These are phyloP conservation scores for Allacma fusca DNA, from an alignment of 2,888 invertebrate genomes.

Conservation along the genomic window DNA sequence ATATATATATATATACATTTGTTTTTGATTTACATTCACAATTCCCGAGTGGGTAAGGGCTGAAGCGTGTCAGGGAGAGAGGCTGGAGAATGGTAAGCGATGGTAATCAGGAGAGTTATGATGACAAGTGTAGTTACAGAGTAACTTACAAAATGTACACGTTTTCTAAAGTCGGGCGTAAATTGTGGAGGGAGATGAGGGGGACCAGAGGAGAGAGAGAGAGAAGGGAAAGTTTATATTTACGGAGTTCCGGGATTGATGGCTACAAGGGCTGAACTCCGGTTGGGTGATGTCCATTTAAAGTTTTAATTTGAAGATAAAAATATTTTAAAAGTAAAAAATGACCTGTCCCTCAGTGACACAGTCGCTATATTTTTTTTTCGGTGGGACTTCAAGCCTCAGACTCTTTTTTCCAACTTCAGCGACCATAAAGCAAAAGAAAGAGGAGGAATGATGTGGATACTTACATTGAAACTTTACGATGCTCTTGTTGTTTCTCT, in stretches of 20 bases:
- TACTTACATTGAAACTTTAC: constrained; percentile 34
- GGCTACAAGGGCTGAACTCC: too few relatives aligned
- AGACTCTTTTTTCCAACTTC: neutral
- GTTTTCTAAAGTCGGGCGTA: too few relatives aligned
- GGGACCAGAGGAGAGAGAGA: too few relatives aligned
- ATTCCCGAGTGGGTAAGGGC: neutral
- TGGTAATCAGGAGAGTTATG: neutral
- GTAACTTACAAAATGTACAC: too few relatives aligned
- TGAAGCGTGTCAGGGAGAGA: neutral
- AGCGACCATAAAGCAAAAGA: constrained; percentile 25
- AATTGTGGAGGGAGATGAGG: too few relatives aligned
- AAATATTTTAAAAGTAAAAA: neutral
- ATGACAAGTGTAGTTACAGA: neutral
- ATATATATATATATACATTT: constrained; percentile 9
- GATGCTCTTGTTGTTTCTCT: constrained; percentile 13
- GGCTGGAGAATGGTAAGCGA: neutral
- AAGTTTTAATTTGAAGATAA: neutral
- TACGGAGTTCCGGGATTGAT: too few relatives aligned
- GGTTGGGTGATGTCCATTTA: neutral
- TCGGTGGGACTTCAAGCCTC: neutral
- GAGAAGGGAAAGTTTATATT: too few relatives aligned
- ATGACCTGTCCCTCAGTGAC: constrained; percentile 2
- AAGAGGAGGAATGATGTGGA: constrained; percentile 20
- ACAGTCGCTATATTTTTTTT: neutral
- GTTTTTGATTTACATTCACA: constrained; percentile 21